Percentiles rank a stretch among this genome's conserved stretches.
phyloP scores from a whole-genome alignment of 2,888 invertebrate genomes.

The Geotrupes spiniger region DNA sequence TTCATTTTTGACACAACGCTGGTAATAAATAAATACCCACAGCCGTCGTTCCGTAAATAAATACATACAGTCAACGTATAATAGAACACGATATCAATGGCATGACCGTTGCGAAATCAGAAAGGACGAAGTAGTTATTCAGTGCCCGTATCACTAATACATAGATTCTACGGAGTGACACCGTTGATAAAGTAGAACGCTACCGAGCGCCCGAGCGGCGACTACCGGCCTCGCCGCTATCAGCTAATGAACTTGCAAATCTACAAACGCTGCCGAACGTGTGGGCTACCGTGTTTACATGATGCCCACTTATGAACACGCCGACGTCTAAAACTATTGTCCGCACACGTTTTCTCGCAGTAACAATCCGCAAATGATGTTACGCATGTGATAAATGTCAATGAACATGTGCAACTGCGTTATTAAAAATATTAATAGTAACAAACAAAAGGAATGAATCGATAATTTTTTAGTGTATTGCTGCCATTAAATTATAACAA shows the following conservation, averaged over 20 bases:
- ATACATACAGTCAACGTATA: slow-evolving; percentile 15
- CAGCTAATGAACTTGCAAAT: slow-evolving; percentile 44
- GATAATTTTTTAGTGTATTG: too few relatives aligned
- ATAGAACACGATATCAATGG: slow-evolving; percentile 18
- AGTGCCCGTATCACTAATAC: slow-evolving; percentile 19
- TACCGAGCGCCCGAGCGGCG: slow-evolving; percentile 31
- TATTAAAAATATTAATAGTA: too few relatives aligned
- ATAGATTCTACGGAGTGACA: slow-evolving; percentile 35
- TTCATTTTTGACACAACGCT: too few relatives aligned
- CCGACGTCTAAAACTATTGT: slow-evolving; percentile 13
- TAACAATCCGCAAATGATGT: too few relatives aligned
- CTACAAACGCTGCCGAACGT: slow-evolving; percentile 37
- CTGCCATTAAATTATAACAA: too few relatives aligned
- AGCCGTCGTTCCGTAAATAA: slow-evolving; percentile 15
- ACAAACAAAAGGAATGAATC: too few relatives aligned
- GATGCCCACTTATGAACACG: slow-evolving; percentile 12
- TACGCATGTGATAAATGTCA: too few relatives aligned
- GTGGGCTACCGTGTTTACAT: slow-evolving; percentile 32
- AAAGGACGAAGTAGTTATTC: slow-evolving; percentile 20
- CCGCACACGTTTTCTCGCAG: too few relatives aligned
- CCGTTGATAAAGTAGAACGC: slow-evolving; percentile 38
- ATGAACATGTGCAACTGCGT: too few relatives aligned
- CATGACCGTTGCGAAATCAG: slow-evolving; percentile 15
- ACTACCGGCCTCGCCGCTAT: slow-evolving; percentile 32
- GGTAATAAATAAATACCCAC: too few relatives aligned